phyloP scores from a whole-genome alignment of 2,888 invertebrate species.

The Ceriagrion tenellum region DNA sequence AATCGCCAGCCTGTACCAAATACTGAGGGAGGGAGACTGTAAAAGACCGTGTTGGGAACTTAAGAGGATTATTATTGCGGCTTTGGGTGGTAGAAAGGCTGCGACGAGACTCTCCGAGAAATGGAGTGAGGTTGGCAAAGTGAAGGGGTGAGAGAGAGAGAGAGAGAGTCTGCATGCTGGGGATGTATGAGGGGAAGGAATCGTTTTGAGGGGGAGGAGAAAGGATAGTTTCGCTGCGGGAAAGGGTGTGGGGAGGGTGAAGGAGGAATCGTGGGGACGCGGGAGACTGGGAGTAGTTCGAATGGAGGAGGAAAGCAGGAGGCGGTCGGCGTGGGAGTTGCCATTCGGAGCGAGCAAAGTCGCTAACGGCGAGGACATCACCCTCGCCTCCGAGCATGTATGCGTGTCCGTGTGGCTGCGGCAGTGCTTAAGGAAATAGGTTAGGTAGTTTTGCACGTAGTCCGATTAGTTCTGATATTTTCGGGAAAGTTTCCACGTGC shows the following conservation, averaged over 20 bases:
- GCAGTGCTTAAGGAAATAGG: conserved; percentile 28
- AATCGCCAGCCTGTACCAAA: conserved; percentile 55
- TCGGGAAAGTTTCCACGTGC: not conserved
- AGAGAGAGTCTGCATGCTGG: not conserved
- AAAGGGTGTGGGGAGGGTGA: not conserved
- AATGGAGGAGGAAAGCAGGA: not conserved
- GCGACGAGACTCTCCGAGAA: conserved; percentile 15
- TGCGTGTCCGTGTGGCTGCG: not conserved
- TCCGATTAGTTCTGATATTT: conserved; percentile 45
- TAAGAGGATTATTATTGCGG: conserved; percentile 64
- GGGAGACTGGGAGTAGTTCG: not conserved
- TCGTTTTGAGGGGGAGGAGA: not conserved
- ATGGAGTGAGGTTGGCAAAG: not conserved
- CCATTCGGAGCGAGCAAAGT: not conserved
- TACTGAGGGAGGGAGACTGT: conserved; percentile 20
- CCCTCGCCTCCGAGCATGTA: not conserved
- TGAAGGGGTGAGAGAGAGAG: not conserved
- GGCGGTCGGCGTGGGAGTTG: not conserved
- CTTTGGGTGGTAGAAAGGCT: conserved; percentile 47
- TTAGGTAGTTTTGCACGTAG: conserved; percentile 47
- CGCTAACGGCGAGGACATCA: conserved; percentile 33
- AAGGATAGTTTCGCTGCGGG: not conserved
- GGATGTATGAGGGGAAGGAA: not conserved
- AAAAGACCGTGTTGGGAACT: conserved; percentile 55
- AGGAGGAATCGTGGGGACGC: not conserved